Percentiles rank a stretch among this genome's conserved stretches.
phyloP scores from a whole-genome alignment of 2,113 vertebrate species.

The Larimichthys polyactis region DNA sequence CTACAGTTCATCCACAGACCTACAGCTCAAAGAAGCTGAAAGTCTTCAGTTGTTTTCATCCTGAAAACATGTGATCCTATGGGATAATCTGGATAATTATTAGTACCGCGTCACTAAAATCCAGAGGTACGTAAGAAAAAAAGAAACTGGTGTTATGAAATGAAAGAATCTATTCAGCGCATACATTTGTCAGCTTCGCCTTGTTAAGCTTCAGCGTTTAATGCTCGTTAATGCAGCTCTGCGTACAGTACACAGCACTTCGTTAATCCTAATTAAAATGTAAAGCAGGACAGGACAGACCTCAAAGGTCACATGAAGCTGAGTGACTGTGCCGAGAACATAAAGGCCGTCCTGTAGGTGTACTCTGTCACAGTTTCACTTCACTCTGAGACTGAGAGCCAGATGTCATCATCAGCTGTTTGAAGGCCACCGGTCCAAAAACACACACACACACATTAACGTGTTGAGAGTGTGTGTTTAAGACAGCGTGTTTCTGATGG shows the following conservation, averaged over 20 bases:
- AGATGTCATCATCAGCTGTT: too few relatives aligned
- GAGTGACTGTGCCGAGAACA: background rate
- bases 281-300: background rate
- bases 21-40: too few relatives aligned
- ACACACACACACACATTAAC: too few relatives aligned
- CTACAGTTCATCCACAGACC: too few relatives aligned
- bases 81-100: background rate
- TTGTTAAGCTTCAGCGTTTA: constrained; percentile 22
- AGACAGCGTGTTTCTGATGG: too few relatives aligned
- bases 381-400: background rate
- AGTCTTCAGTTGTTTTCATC: too few relatives aligned
- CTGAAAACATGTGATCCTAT: background rate
- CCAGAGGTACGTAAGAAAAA: background rate
- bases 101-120: background rate
- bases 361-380: background rate
- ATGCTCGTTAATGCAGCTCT: constrained; percentile 11
- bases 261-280: background rate
- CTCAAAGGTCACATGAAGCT: background rate
- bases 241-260: background rate
- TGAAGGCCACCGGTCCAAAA: too few relatives aligned
- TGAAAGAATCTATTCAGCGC: background rate
- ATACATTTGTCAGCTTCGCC: background rate
- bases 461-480: too few relatives aligned
- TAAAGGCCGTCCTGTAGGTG: background rate
- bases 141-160: too few relatives aligned